Base-by-base conservation (phyloP, 2,797 vertebrate genomes). In the Sebastes jordani region DNA sequence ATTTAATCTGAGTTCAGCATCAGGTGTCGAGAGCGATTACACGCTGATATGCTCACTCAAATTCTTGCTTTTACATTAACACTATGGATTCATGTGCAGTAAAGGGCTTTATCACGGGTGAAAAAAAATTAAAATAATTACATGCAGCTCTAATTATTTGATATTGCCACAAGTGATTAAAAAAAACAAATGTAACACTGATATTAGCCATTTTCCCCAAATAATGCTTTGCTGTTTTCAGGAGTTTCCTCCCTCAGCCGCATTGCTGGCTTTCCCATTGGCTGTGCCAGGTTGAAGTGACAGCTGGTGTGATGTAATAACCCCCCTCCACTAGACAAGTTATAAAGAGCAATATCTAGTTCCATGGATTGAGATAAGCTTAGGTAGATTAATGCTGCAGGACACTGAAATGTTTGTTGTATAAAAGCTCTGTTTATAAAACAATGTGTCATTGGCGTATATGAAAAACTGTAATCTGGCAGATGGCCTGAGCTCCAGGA, bases 321-420 rank as follows among this genome's bases (percentile, higher is more conserved):
- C 82, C 88, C 86, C 85, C 88, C 92, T 67, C 90, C 83, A 81
- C 90, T 74, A 85, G 89, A 91, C 88, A 91, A 94, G 92, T 92
- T 92, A 94, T 95, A 95, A 96, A 95, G 94, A 96, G 95, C 92
- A 96, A 95, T 95, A 96, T 96, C 94, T 92, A 89, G 83, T 91
- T 94, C 95, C 83, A 88, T 90, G 94, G 93, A 94, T 93, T 95
- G 90, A 93, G 92, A 92, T 93, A 88, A 95, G 80, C 89, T 95
- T 93, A 93, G 91, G 91, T 94, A 94, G 95, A 95, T 96, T 96
- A 96, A 93, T 93, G 91, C 91, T 88, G 61, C 18, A 74, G 95
- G 92, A 95, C 93, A 93, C 92, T 93, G 92, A 92, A 89, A 95
- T 96, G 93, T 95, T 95, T 94, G 94, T 92, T 90, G 92, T 95